Evolutionary conservation across 2,113 vertebrate species (phyloP).

Genomic region (Megaleporinus macrocephalus): DNA sequence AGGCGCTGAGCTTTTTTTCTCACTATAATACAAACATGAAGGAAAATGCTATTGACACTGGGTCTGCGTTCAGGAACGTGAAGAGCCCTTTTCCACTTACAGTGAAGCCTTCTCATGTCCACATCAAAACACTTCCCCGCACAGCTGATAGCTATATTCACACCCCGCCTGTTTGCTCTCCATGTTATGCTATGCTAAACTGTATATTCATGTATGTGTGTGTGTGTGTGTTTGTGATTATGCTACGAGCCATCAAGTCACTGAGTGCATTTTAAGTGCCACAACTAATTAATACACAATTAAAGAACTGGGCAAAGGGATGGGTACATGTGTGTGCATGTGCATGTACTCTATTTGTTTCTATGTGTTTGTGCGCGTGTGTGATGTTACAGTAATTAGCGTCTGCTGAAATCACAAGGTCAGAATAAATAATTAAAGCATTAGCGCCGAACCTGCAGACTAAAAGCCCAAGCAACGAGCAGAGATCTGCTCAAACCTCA

Average conservation of each 20-base stretch:
- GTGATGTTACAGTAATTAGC: conserved; percentile 3
- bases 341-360: no score
- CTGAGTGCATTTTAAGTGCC: background rate
- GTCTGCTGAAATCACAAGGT: conserved; percentile 13
- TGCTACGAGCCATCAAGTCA: conserved; percentile 12
- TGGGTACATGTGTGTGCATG: background rate
- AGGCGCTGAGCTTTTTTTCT: conserved; percentile 13
- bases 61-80: conserved; percentile 10
- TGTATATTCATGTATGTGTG: background rate
- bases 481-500: conserved; percentile 26
- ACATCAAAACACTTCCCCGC: conserved; percentile 36
- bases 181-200: background rate
- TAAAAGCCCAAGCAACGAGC: conserved; percentile 16
- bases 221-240: conserved; percentile 19
- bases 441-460: conserved; percentile 26
- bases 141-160: conserved; percentile 4
- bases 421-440: conserved; percentile 30
- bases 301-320: background rate
- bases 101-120: conserved; percentile 33
- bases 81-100: conserved; percentile 27
- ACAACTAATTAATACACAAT: conserved; percentile 14
- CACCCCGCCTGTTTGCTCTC: conserved; percentile 8
- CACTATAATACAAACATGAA: conserved; percentile 11
- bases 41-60: conserved; percentile 32
- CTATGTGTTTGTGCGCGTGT: background rate